phyloP scores from a whole-genome alignment of 2,888 invertebrate species.

The Panzeria rudis region DNA sequence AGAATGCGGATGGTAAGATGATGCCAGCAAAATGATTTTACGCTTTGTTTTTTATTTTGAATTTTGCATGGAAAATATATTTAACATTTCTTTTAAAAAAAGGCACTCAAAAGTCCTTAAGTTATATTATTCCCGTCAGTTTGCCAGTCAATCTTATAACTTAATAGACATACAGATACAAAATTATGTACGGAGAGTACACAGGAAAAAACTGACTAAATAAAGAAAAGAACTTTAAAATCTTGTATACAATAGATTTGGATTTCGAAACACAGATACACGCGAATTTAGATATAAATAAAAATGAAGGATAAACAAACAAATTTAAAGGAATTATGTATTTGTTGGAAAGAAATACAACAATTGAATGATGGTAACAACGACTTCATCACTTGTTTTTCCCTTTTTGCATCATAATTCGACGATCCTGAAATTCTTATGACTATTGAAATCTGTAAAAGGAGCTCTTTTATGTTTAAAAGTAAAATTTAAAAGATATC shows the following conservation, averaged over 20 bases:
- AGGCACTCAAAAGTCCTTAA: slow-evolving; percentile 83
- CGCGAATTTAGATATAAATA: slow-evolving; percentile 47
- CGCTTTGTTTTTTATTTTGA: slow-evolving; percentile 1
- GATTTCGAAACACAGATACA: slow-evolving; percentile 39
- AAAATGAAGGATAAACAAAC: slow-evolving; percentile 28
- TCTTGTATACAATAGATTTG: slow-evolving; percentile 49
- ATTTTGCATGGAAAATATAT: slow-evolving; percentile 65
- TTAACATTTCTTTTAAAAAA: slow-evolving; percentile 74
- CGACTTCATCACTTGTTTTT: slow-evolving; percentile 83
- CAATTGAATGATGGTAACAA: slow-evolving; percentile 76
- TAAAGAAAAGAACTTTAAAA: slow-evolving; percentile 31
- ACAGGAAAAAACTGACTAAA: slow-evolving; percentile 24
- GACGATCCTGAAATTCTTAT: slow-evolving; percentile 41
- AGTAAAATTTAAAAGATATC: slow-evolving; percentile 76
- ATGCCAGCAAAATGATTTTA: slow-evolving; percentile 50
- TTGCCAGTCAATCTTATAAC: slow-evolving; percentile 44
- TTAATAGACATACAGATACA: slow-evolving; percentile 12
- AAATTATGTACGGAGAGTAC: not conserved
- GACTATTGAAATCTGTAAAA: slow-evolving; percentile 54
- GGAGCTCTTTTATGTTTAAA: slow-evolving; percentile 71
- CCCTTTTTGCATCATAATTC: slow-evolving; percentile 62
- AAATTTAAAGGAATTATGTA: slow-evolving; percentile 55
- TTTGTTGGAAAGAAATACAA: slow-evolving; percentile 42
- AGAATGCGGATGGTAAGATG: slow-evolving; percentile 70
- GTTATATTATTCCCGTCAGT: slow-evolving; percentile 77